phyloP scores from a whole-genome alignment of 64 coral and sea anemone genomes.

The Pocillopora damicornis region DNA sequence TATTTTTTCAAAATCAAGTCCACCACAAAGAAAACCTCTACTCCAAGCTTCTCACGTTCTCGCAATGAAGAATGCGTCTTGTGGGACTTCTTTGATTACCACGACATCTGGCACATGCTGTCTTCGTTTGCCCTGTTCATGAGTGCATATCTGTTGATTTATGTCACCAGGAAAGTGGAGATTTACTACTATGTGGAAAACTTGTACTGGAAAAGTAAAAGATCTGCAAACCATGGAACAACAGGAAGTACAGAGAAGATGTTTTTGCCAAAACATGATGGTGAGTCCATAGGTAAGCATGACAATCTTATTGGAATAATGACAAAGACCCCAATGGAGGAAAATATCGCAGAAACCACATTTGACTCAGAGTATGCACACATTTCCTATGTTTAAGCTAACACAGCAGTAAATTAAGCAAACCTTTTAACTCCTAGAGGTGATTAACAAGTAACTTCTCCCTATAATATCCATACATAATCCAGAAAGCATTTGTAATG shows the following conservation, averaged over 20 bases:
- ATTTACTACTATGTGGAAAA: conserved; percentile 59
- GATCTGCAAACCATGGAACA: neutral
- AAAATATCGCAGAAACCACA: neutral
- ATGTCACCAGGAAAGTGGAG: conserved; percentile 70
- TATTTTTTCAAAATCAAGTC: conserved; percentile 91
- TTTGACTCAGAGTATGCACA: conserved; percentile 7
- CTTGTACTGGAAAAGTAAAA: neutral
- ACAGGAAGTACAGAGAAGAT: neutral
- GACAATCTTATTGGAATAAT: neutral
- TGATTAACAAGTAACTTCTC: too few species aligned
- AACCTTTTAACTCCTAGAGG: too few species aligned
- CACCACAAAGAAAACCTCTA: conserved; percentile 54
- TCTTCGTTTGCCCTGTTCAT: conserved; percentile 86
- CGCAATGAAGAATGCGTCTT: conserved; percentile 67
- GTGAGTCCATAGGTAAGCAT: neutral
- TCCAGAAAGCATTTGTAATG: too few species aligned
- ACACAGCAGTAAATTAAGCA: too few species aligned
- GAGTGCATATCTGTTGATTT: conserved; percentile 84
- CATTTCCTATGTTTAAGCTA: conserved; percentile 24
- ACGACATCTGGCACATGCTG: conserved; percentile 93
- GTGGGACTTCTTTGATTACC: conserved; percentile 92
- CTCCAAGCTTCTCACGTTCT: conserved; percentile 55
- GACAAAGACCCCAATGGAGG: neutral
- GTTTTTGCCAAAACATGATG: neutral
- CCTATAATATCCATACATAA: too few species aligned